A percentile compares a stretch with the other conserved stretches of the same genome.
phyloP scores from a whole-genome alignment of 2,797 vertebrate species.

The Lagodon rhomboides region DNA sequence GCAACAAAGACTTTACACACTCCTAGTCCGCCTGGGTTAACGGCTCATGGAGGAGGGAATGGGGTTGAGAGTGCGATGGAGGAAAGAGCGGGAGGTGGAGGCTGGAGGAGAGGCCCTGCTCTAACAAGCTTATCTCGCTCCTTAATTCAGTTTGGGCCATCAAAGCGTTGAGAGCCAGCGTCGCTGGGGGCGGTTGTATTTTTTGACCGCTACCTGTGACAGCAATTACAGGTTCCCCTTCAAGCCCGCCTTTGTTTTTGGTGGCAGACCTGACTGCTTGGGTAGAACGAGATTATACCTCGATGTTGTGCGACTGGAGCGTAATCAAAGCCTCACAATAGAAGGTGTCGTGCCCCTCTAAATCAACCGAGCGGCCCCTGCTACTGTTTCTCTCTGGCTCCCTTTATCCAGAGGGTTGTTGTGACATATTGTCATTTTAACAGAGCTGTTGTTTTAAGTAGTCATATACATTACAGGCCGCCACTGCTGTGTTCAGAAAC shows the following conservation, averaged over 20 bases:
- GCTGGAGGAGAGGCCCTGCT: constrained; percentile 61
- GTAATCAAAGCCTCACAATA: constrained; percentile 78
- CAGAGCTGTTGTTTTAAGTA: constrained; percentile 42
- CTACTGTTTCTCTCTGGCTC: constrained; percentile 29
- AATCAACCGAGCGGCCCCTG: constrained; percentile 53
- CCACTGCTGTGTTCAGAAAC: constrained; percentile 9
- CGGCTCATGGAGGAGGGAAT: constrained; percentile 44
- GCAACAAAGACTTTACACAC: constrained; percentile 56
- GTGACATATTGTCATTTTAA: constrained; percentile 52
- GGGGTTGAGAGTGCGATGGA: constrained; percentile 55
- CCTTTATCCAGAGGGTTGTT: constrained; percentile 41
- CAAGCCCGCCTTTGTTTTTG: constrained; percentile 80
- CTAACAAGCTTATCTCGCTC: constrained; percentile 83
- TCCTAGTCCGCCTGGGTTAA: constrained; percentile 56
- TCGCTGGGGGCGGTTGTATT: constrained; percentile 73
- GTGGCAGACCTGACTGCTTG: constrained; percentile 72
- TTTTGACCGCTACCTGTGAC: constrained; percentile 84
- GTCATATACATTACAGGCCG: constrained; percentile 32
- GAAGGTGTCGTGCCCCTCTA: constrained; percentile 65
- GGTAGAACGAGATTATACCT: constrained; percentile 77
- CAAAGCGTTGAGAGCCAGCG: constrained; percentile 70
- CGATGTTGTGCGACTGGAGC: constrained; percentile 70
- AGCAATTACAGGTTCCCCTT: constrained; percentile 82
- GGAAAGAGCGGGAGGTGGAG: constrained; percentile 52
- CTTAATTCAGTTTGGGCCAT: constrained; percentile 79